Evolutionary conservation across 1,140 invertebrate species (phyloP), one percentile per base, ranked within the genome.

Genomic region (Drosophila willistoni): DNA sequence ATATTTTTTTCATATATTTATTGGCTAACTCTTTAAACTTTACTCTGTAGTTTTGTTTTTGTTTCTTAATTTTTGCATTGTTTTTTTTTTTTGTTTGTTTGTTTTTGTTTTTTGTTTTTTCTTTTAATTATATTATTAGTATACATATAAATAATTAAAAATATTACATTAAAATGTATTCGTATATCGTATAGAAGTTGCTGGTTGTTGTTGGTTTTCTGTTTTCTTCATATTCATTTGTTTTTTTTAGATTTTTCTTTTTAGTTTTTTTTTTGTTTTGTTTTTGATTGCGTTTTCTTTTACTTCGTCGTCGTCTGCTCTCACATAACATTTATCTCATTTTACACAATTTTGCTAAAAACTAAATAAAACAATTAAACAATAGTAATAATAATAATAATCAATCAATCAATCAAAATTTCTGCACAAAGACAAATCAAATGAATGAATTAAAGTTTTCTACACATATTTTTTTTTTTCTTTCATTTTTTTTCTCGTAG

Each of bases 101-200:
- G 36, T 81, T 83, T 83, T 57, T 77, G 76, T 74, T 71, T 68
- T 81, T n/a, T n/a, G n/a, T n/a, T n/a, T 84, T 73, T 74, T 67
- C 55, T 64, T 87, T 84, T 90, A 81, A 90, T 90, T 82, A 83
- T 83, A 90, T 85, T 89, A 86, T 91, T 91, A 91, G 90, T 91
- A 91, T 91, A 91, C 90, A 91, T 91, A 91, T 91, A 91, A 91
- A 91, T 91, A 91, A 89, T 91, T 91, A 90, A 91, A 91, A 91
- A 91, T 91, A 91, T 91, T 91, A 91, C 90, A 91, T 91, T 91
- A 89, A 91, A 91, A 91, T 91, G 87, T 90, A 90, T 78, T 90
- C 87, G 89, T 91, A 91, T 91, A 91, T 91, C 84, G 84, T 91
- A 91, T 91, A 87, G 78, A 81, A 85, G 84, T 91, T 91, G 74